Evolutionary conservation across 2,888 invertebrate species (phyloP), one percentile per base, ranked within the genome.

Genomic region (Alentia gelatinosa): DNA sequence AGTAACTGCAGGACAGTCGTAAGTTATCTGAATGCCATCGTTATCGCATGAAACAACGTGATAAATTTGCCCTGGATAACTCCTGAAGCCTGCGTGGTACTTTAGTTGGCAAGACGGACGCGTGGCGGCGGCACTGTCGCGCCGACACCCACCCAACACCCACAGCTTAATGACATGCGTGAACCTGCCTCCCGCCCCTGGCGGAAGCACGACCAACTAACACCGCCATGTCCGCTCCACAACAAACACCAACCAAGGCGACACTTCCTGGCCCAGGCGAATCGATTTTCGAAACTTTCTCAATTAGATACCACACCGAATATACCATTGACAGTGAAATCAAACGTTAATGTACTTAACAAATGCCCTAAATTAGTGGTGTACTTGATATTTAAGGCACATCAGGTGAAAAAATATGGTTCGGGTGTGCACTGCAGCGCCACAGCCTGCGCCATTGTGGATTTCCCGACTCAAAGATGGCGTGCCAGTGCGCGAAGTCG

Each of bases 391-490:
- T n/a, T n/a, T n/a, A n/a, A n/a, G n/a, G n/a, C n/a, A n/a, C n/a
- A n/a, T n/a, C n/a, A n/a, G n/a, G n/a, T n/a, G n/a, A n/a, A n/a
- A 56, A 12, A 56, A 19, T 56, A 3, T 56, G 37, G 39, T 39
- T 7, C 7, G 79, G 26, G 0, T 35, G 19, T 30, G 86, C 47
- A 86, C 86, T 12, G 86, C 83, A 83, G 47, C 86, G 86, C 86
- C 86, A 86, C 86, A 33, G 40, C 15, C 79, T 30, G 50, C 86
- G 86, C 86, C 86, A 86, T 86, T 86, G 42, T 47, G 86, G 86
- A 37, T 79, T 86, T 26, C 12, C 47, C n/a, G 50, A 86, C 7
- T 42, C 47, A 86, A 86, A 86, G 86, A 86, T 86, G 86, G 86
- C 86, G 86, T 86, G 42, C 86, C 1, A 26, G 42, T 84, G 47